Base-by-base conservation (phyloP, 64 coral and sea anemone species). In the Orbicella faveolata region DNA sequence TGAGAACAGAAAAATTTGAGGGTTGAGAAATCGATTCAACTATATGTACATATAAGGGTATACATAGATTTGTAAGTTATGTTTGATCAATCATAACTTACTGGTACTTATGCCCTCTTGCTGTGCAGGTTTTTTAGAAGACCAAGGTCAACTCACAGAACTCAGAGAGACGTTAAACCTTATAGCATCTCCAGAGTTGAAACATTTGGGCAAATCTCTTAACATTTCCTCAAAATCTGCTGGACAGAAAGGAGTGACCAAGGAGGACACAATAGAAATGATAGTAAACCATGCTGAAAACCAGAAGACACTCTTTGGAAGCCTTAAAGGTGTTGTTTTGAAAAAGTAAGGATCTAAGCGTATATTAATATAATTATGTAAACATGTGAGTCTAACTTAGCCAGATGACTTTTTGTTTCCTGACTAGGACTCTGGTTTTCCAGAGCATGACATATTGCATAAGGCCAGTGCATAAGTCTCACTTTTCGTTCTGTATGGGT, bases 221-320 rank as follows among this genome's bases (percentile, higher is more conserved):
- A 90, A 98, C 61, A 89, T 98, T 79, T 48, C 76, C 1, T n/a
- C 79, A 10, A 89, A 84, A 82, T 78, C 89, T 65, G 2, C 34
- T 36, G 81, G 76, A 16, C 81, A 89, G 75, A 89, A 98, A 69
- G 74, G 88, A 25, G 87, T 90, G 35, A 91, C 75, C 70, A 98
- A 98, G 73, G 79, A 88, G 19, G 25, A 52, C 19, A 86, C 88
- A 53, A 89, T 94, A 63, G 73, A 98, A 5, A 77, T 75, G 6
- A 90, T 98, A 36, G 81, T 98, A 19, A 83, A 85, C 23, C 86
- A 94, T 84, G 88, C 75, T 14, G 52, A 84, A 33, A 92, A 90
- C 17, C 95, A 98, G 61, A 81, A 87, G 51, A 91, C 89, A 52
- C 74, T 98, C 52, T 92, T 94, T 92, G 89, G 92, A 39, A 94